Percentiles rank a stretch among this genome's conserved stretches.
Evolutionary conservation across 2,888 invertebrate species (phyloP).

Genomic region (Amblyteles armatorius): DNA sequence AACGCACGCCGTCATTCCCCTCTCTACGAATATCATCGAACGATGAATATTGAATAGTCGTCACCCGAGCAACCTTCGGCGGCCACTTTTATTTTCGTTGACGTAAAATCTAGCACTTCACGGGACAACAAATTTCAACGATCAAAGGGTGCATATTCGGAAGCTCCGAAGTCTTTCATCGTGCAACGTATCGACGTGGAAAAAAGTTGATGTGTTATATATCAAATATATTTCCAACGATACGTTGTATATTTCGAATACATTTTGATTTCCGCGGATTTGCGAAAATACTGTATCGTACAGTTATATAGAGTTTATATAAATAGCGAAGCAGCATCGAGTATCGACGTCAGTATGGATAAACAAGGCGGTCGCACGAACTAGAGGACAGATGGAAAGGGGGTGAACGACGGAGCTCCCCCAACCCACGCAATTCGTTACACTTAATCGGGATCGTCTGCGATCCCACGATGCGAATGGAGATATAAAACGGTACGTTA

Average conservation of each 20-base stretch:
- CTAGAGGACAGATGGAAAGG: slow-evolving; percentile 19
- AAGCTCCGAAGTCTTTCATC: background rate
- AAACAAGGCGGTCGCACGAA: background rate
- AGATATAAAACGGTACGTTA: slow-evolving; percentile 14
- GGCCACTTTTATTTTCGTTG: too few species aligned
- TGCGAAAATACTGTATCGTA: too few species aligned
- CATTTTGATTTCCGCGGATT: too few species aligned
- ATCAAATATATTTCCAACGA: background rate
- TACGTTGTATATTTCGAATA: too few species aligned
- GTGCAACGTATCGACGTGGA: too few species aligned
- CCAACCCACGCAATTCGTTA: slow-evolving; percentile 54
- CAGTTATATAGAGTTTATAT: background rate
- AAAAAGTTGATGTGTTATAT: too few species aligned
- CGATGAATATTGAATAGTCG: too few species aligned
- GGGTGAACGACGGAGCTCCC: slow-evolving; percentile 47
- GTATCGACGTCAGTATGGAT: background rate
- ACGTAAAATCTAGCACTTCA: background rate
- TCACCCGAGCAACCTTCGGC: too few species aligned
- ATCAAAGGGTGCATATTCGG: background rate
- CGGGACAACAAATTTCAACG: background rate
- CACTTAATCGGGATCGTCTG: slow-evolving; percentile 49
- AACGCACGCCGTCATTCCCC: too few species aligned
- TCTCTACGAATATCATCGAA: too few species aligned
- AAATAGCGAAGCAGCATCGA: background rate
- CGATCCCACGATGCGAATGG: slow-evolving; percentile 52